phyloP scores from a whole-genome alignment of 2,888 invertebrate genomes.

The Eucera pruinosa region DNA sequence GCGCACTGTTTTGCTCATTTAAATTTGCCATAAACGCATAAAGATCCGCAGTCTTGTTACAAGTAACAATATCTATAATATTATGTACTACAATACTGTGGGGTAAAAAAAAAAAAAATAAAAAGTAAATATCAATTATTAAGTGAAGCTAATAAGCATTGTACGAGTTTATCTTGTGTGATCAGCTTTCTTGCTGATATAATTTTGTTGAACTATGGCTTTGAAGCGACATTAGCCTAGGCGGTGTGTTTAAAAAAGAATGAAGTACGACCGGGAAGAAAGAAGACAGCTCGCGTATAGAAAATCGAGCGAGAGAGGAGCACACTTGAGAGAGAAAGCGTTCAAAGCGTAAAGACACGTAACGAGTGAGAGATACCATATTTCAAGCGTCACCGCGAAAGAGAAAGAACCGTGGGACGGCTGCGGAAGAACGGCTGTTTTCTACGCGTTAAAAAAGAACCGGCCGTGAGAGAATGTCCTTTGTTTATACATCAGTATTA shows the following conservation, averaged over 20 bases:
- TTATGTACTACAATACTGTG: no score
- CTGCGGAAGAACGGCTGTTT: constrained; percentile 28
- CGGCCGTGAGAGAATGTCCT: constrained; percentile 21
- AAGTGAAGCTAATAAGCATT: not conserved
- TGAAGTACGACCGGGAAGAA: not conserved
- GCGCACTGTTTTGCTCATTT: no score
- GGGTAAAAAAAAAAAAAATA: not conserved
- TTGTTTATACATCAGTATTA: not conserved
- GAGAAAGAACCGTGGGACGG: constrained; percentile 28
- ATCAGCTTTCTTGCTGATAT: constrained; percentile 2
- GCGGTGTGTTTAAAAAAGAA: constrained; percentile 45
- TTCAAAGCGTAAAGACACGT: constrained; percentile 50
- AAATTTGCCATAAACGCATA: no score
- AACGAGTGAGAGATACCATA: constrained; percentile 46
- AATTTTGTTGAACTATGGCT: constrained; percentile 32
- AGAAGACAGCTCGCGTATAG: constrained; percentile 28
- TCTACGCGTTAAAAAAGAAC: constrained; percentile 27
- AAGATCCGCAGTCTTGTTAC: no score
- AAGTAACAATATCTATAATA: no score
- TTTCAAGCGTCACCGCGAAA: constrained; percentile 30
- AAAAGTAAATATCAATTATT: not conserved
- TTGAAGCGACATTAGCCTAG: constrained; percentile 32
- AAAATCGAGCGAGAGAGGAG: constrained; percentile 40
- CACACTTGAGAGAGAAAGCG: constrained; percentile 45
- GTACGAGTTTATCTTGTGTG: constrained; percentile 1